Conservation (phyloP, 1,140 invertebrate genomes). For the Anastrepha ludens region DNA sequence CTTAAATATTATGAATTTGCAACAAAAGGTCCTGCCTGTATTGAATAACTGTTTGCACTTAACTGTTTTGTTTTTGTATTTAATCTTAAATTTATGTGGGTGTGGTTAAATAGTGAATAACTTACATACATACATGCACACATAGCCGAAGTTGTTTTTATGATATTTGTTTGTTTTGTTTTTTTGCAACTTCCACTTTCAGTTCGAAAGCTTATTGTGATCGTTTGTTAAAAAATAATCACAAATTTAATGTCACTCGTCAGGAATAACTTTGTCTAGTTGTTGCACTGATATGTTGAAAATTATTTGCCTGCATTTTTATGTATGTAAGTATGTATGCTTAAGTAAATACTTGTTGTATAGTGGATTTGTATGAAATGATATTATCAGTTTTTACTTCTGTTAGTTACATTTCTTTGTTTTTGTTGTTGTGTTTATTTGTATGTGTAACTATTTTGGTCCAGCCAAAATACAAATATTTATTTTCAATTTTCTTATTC, state of each 20-base stretch:
- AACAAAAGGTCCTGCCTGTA: constrained; percentile 59
- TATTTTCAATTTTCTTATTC: neutral
- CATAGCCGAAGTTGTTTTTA: too few relatives aligned
- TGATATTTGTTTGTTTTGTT: neutral
- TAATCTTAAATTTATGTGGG: neutral
- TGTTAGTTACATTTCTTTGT: neutral
- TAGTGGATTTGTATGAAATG: neutral
- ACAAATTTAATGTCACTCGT: neutral
- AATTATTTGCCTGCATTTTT: neutral
- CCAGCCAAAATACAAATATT: constrained; percentile 67
- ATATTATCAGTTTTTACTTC: too few relatives aligned
- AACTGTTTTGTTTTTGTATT: neutral
- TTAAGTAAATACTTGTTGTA: neutral
- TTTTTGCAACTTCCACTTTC: constrained; percentile 15
- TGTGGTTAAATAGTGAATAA: neutral
- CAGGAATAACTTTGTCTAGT: neutral
- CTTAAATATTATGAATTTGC: constrained; percentile 40
- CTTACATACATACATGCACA: neutral
- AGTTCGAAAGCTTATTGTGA: neutral
- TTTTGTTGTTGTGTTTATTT: neutral
- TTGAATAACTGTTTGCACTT: constrained; percentile 26
- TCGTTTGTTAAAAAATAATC: neutral
- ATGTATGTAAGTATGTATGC: neutral
- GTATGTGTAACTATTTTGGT: constrained; percentile 64
- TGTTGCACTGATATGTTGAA: neutral